Percentiles rank a stretch among this genome's conserved stretches.
Conservation (phyloP, 2,797 vertebrate species). For the Crypturellus tataupa region DNA sequence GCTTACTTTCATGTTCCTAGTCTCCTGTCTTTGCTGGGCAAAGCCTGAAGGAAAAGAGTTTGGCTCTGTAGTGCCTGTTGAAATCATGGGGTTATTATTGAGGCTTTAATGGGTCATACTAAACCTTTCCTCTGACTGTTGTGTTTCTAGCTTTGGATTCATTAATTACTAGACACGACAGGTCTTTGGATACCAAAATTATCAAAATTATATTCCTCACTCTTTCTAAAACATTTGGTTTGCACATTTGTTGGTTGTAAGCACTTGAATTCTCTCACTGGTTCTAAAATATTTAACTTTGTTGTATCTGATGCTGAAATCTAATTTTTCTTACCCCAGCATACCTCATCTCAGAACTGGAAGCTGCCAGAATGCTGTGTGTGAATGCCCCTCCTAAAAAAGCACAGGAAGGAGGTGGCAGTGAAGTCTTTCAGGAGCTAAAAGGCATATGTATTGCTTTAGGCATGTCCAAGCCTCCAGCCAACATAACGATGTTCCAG, state of each 20-base stretch:
- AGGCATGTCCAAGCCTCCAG: slow-evolving; percentile 98
- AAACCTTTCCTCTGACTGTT: not conserved
- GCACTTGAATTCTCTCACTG: slow-evolving; percentile 1
- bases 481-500: slow-evolving; percentile 98
- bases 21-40: slow-evolving; percentile 23
- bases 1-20: not conserved
- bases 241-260: not conserved
- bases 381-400: slow-evolving; percentile 90
- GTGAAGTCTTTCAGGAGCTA: slow-evolving; percentile 92
- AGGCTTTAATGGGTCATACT: not conserved
- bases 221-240: not conserved
- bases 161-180: not conserved
- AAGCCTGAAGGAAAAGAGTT: slow-evolving; percentile 30
- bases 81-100: not conserved
- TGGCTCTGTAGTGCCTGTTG: not conserved
- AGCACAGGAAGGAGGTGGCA: slow-evolving; percentile 87
- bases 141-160: not conserved
- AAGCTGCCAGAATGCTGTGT: slow-evolving; percentile 94
- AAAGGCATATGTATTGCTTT: slow-evolving; percentile 96
- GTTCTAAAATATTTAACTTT: slow-evolving; percentile 35
- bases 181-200: not conserved
- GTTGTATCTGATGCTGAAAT: slow-evolving; percentile 75
- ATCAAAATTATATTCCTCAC: not conserved
- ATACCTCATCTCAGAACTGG: slow-evolving; percentile 96
- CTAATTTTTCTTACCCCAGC: slow-evolving; percentile 85